Base-by-base conservation (phyloP, 2,797 vertebrate species). In the Spondyliosoma cantharus region DNA sequence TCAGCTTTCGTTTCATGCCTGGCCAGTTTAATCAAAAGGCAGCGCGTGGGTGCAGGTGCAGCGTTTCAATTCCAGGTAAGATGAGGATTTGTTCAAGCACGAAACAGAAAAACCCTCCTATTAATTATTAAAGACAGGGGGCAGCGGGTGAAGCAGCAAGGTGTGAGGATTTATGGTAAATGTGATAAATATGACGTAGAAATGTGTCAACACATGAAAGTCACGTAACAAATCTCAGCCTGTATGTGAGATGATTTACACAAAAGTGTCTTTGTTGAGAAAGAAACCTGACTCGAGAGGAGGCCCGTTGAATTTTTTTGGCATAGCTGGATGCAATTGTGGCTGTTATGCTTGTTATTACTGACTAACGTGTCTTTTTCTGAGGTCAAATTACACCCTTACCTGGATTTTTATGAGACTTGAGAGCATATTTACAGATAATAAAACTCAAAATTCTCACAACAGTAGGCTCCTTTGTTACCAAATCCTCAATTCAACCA, bases 51-150 rank as follows among this genome's bases (percentile, higher is more conserved):
- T 74, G 62, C 80, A 80, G 85, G 79, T 82, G 81, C 63, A 45
- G 37, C 7, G 19, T 37, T 77, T 81, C 57, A 72, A 62, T 65
- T 87, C 72, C 88, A 88, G 85, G 85, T 87, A 48, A 79, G 74
- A 71, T 3, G 29, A 87, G 73, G 71, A 78, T 72, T 76, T 86
- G 60, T 75, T 82, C 50, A 48, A 77, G 85, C 81, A 81, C 8
- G 43, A 73, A 56, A 63, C 17, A 69, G 74, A 60, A 80, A 84
- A 86, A 1, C 20, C 13, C 27, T 22, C 24, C 17, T n/a, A 67
- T 90, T 25, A 81, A 88, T 88, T 64, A 87, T 89, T 87, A 49
- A 91, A 62, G 24, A 54, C 3, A 20, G 46, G 64, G 49, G 76
- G 29, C 4, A 3, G 12, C 37, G 46, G 59, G 37, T 27, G 2